phyloP scores from a whole-genome alignment of 2,797 vertebrate species.

The Enteromius argenteus region DNA sequence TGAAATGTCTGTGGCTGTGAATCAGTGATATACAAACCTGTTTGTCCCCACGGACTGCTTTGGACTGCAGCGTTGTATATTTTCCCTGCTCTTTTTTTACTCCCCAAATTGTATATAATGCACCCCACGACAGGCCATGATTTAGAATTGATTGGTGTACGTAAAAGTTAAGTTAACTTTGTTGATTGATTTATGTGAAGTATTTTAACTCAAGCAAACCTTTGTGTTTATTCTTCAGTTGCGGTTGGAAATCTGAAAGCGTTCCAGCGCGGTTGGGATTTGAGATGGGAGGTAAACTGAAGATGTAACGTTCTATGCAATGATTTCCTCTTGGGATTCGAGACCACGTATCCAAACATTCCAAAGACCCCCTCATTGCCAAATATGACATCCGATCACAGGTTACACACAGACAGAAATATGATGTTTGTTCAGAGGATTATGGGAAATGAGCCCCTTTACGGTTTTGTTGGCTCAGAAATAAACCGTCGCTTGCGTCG shows the following conservation, averaged over 20 bases:
- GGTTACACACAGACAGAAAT: constrained; percentile 59
- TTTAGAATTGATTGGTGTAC: constrained; percentile 17
- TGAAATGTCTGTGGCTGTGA: constrained; percentile 53
- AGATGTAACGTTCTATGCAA: constrained; percentile 9
- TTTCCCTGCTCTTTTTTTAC: constrained; percentile 27
- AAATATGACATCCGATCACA: constrained; percentile 57
- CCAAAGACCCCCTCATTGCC: constrained; percentile 44
- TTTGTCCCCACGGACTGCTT: constrained; percentile 39
- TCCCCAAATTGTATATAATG: not conserved
- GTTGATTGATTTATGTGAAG: not conserved
- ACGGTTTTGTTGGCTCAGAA: constrained; percentile 48
- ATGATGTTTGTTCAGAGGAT: constrained; percentile 63
- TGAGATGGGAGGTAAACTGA: constrained; percentile 11
- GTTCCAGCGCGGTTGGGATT: constrained; percentile 2
- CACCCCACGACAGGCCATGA: not conserved
- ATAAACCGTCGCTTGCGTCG: constrained; percentile 3
- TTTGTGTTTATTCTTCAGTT: constrained; percentile 24
- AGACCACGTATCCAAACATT: constrained; percentile 52
- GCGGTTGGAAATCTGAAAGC: constrained; percentile 5
- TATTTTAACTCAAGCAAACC: not conserved
- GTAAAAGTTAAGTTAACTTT: not conserved
- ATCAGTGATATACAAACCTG: constrained; percentile 63
- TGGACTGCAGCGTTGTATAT: constrained; percentile 31
- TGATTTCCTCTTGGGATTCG: constrained; percentile 31
- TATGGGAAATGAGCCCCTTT: constrained; percentile 54